These are phyloP conservation scores for Drosophila sordidula DNA, from an alignment of 2,888 invertebrate species.

Conservation along the genomic window DNA sequence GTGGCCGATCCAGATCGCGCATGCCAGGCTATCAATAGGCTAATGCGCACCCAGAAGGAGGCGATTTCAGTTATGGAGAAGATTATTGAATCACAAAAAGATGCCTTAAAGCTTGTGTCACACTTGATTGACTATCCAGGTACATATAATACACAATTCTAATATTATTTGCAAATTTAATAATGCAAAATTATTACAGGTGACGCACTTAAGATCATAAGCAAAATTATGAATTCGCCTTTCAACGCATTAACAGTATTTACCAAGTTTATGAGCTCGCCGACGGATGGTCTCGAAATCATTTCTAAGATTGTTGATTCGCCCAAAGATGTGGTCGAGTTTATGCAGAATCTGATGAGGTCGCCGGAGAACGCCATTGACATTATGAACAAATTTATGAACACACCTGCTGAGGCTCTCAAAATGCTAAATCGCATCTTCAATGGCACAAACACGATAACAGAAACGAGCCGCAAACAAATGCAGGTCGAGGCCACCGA, in stretches of 20 bases:
- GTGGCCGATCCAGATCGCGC: constrained; percentile 84
- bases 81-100: constrained; percentile 84
- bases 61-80: constrained; percentile 83
- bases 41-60: constrained; percentile 84
- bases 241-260: constrained; percentile 85
- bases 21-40: constrained; percentile 82
- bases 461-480: constrained; percentile 33
- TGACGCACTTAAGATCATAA: constrained; percentile 85
- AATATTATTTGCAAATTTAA: neutral
- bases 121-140: constrained; percentile 84
- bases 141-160: constrained; percentile 29
- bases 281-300: constrained; percentile 85
- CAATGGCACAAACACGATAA: constrained; percentile 68
- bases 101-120: constrained; percentile 84
- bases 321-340: constrained; percentile 84
- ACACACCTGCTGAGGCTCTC: constrained; percentile 84
- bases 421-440: constrained; percentile 84
- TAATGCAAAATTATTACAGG: constrained; percentile 58
- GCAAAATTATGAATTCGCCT: constrained; percentile 85
- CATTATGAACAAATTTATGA: constrained; percentile 85
- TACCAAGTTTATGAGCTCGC: constrained; percentile 85
- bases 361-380: constrained; percentile 85
- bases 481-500: constrained; percentile 4
- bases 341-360: constrained; percentile 84
- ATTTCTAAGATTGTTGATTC: constrained; percentile 85